These are phyloP conservation scores for Numida meleagris DNA, from an alignment of 2,113 vertebrate species.

Conservation along the genomic window DNA sequence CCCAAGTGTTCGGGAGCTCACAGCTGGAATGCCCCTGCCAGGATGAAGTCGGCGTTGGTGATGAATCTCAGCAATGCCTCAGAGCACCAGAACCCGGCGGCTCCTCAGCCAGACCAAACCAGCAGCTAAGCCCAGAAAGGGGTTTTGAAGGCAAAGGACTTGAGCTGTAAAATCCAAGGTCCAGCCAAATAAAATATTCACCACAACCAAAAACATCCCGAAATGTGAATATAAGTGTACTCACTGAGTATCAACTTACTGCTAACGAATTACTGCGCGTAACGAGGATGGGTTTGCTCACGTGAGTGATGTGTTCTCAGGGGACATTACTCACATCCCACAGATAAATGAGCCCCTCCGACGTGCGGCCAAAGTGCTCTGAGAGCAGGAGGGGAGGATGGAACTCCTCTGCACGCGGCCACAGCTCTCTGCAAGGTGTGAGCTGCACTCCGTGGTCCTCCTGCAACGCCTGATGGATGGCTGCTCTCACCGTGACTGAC, in stretches of 20 bases:
- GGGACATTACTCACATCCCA: accelerated
- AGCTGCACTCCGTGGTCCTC: neutral
- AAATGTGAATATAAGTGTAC: neutral
- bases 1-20: accelerated
- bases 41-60: neutral
- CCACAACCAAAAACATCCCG: neutral
- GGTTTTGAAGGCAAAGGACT: neutral
- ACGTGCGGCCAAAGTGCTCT: neutral
- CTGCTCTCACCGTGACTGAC: neutral
- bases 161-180: neutral
- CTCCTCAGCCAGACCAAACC: neutral
- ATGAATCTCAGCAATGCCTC: neutral
- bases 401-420: too few relatives aligned
- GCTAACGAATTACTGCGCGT: neutral
- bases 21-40: neutral
- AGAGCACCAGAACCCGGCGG: neutral
- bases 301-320: accelerated
- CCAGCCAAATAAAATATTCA: neutral
- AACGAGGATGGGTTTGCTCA: neutral
- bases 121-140: neutral
- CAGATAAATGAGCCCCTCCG: accelerated
- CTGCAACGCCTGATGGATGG: neutral
- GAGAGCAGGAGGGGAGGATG: neutral
- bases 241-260: neutral
- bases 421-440: neutral